phyloP scores from a whole-genome alignment of 1,140 invertebrate species.

The Trachelipus rathkii region DNA sequence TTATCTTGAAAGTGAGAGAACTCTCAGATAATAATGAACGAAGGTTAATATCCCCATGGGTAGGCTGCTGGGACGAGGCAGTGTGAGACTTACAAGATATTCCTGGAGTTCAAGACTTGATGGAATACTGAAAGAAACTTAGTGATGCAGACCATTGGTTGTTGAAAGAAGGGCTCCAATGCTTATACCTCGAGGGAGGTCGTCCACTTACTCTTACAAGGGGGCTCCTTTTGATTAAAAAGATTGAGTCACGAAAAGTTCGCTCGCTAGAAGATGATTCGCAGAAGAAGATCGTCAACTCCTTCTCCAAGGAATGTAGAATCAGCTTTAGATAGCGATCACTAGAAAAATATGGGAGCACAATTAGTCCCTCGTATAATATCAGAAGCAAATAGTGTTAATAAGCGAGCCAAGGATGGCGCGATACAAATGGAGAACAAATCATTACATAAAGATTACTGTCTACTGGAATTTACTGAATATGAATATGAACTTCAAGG shows the following conservation, averaged over 20 bases:
- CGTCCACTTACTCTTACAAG: neutral
- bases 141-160: neutral
- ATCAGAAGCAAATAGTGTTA: neutral
- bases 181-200: neutral
- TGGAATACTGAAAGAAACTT: neutral
- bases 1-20: neutral
- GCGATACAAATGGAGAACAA: too few species aligned
- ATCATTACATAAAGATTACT: too few species aligned
- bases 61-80: neutral
- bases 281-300: neutral
- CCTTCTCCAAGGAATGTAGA: neutral
- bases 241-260: neutral
- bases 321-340: neutral
- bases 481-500: neutral
- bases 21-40: neutral
- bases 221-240: neutral
- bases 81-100: neutral
- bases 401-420: neutral
- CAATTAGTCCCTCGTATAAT: neutral
- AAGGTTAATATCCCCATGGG: neutral
- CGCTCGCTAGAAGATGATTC: neutral
- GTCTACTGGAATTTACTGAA: neutral
- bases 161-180: neutral
- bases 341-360: neutral
- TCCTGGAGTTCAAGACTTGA: neutral